Conservation (phyloP, 64 coral and sea anemone genomes). For the Astreopora myriophthalma region DNA sequence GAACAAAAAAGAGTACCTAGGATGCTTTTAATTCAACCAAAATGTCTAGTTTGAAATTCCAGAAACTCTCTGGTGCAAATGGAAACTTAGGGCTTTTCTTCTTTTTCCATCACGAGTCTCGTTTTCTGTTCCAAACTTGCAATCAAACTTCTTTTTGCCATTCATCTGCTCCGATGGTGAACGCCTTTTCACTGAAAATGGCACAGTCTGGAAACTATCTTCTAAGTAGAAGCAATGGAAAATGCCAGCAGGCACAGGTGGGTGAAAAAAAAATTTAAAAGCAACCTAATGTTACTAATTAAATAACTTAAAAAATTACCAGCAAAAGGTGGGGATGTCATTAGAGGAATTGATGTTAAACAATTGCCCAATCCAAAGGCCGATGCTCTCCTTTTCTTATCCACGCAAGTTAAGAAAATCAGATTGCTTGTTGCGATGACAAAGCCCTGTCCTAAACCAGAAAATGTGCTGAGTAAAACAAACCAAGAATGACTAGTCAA, state of each 20-base stretch:
- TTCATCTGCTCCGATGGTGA: too few relatives aligned
- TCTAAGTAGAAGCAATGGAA: too few relatives aligned
- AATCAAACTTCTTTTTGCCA: too few relatives aligned
- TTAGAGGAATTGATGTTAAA: not conserved
- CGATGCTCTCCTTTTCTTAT: constrained; percentile 1
- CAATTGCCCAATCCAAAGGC: constrained; percentile 49
- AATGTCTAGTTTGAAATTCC: too few relatives aligned
- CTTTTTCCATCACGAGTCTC: too few relatives aligned
- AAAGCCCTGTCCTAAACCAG: constrained; percentile 26
- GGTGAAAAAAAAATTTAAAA: not conserved
- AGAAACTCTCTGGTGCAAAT: too few relatives aligned
- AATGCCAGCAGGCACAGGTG: not conserved
- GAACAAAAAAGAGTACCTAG: too few relatives aligned
- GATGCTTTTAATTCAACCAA: too few relatives aligned
- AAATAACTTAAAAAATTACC: constrained; percentile 7
- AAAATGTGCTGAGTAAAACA: constrained; percentile 18
- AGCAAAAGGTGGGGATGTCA: constrained; percentile 35
- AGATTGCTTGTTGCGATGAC: not conserved
- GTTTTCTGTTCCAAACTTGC: too few relatives aligned
- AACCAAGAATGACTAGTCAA: constrained; percentile 33
- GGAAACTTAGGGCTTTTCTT: too few relatives aligned
- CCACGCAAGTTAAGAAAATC: constrained; percentile 35
- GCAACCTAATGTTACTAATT: not conserved
- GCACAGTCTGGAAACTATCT: too few relatives aligned
- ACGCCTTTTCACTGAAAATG: too few relatives aligned